Base-by-base conservation (phyloP, 2,797 vertebrate genomes). In the Argentina silus region DNA sequence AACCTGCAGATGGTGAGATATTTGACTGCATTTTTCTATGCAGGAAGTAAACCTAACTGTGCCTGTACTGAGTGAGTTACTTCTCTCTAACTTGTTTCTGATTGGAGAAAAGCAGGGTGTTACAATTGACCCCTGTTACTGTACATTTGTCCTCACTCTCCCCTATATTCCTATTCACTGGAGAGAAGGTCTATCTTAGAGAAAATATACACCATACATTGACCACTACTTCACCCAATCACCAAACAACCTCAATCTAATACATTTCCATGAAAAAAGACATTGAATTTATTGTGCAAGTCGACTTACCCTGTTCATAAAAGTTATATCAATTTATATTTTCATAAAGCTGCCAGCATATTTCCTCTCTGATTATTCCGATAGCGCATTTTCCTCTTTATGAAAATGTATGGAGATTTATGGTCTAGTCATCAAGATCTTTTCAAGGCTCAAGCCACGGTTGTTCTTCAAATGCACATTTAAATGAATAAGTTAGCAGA, bases 341-440 rank as follows among this genome's bases (percentile, higher is more conserved):
- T 91, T 90, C 85, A 90, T 91, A 82, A 90, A 90, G 78, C 89
- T 89, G 89, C 83, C 51, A 82, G 87, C 84, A 78, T 86, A 74
- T 89, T 86, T 79, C 84, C 86, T 80, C 80, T n/a, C 74, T 80
- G 89, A 91, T 90, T 85, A 73, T 79, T 75, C 74, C 56, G 86
- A 90, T 88, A 67, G 84, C 42, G 77, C 79, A 27, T 62, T 73
- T 82, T 70, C 82, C 55, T 19, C 66, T 85, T 87, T 81, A 86
- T 91, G 87, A 86, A 93, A 94, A 93, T 91, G 79, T 88, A 92
- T 92, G 85, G 85, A 88, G 82, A 90, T 92, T 86, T 92, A 85
- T 89, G 90, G 89, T 85, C 74, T 15, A 86, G 90, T 93, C 92
- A 89, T 92, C 93, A 92, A 84, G 91, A 87, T 90, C 77, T 81